These are phyloP conservation scores for Lordiphosa stackelbergi DNA, from an alignment of 1,140 invertebrate species.

Conservation along the genomic window DNA sequence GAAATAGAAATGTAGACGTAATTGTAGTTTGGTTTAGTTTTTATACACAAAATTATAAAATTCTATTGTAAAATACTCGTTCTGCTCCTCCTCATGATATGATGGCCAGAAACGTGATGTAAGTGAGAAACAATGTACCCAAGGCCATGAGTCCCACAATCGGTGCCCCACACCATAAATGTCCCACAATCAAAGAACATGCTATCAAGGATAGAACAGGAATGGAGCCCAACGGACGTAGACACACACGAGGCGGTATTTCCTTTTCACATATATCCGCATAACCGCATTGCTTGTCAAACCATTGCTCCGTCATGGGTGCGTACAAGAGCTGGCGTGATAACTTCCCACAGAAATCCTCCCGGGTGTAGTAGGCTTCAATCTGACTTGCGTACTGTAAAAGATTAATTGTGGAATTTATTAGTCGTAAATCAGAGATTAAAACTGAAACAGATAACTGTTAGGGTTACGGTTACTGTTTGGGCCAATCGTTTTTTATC, in stretches of 20 bases:
- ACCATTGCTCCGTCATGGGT: constrained; percentile 80
- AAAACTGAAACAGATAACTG: too few relatives aligned
- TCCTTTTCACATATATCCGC: constrained; percentile 78
- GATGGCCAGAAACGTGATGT: constrained; percentile 50
- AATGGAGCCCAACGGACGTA: constrained; percentile 82
- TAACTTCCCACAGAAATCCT: constrained; percentile 81
- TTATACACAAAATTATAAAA: constrained; percentile 45
- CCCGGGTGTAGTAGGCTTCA: constrained; percentile 79
- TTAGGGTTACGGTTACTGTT: too few relatives aligned
- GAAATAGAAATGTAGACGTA: constrained; percentile 11
- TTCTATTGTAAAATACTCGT: constrained; percentile 6
- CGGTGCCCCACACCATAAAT: constrained; percentile 41
- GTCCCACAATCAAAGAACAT: constrained; percentile 39
- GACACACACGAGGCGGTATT: constrained; percentile 83
- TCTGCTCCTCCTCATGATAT: constrained; percentile 24
- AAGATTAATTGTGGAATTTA: too few relatives aligned
- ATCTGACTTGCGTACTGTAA: constrained; percentile 81
- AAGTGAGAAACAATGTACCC: constrained; percentile 30
- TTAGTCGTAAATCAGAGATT: too few relatives aligned
- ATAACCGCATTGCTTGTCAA: constrained; percentile 79
- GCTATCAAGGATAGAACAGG: constrained; percentile 76
- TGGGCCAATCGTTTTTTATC: too few relatives aligned
- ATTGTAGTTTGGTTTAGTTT: constrained; percentile 40
- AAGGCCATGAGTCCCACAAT: constrained; percentile 45
- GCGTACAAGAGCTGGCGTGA: constrained; percentile 80